Evolutionary conservation across 2,888 invertebrate species (phyloP).

Genomic region (Gortyna flavago): DNA sequence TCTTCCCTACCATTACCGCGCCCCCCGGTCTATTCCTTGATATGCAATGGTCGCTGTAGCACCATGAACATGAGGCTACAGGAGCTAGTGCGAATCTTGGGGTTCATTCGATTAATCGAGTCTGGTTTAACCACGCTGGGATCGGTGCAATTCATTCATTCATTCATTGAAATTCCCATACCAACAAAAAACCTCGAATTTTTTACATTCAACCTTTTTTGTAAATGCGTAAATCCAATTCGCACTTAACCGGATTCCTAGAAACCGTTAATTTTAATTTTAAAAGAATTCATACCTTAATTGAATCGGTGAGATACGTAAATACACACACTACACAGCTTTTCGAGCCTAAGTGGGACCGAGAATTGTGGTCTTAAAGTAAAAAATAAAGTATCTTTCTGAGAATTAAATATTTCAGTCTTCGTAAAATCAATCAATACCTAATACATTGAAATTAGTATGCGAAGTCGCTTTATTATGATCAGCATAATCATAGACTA

Average conservation of each 20-base stretch:
- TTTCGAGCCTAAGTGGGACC: slow-evolving; percentile 9
- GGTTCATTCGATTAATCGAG: too few relatives aligned
- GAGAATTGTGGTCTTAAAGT: neutral
- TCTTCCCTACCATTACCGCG: too few relatives aligned
- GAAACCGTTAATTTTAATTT: slow-evolving; percentile 15
- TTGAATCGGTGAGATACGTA: neutral
- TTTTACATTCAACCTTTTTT: neutral
- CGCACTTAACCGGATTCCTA: neutral
- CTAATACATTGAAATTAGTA: neutral
- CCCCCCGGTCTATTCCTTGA: too few relatives aligned
- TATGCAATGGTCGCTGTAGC: too few relatives aligned
- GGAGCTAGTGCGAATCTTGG: too few relatives aligned
- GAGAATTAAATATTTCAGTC: neutral
- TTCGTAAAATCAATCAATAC: neutral
- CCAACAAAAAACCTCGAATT: neutral
- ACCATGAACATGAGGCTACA: too few relatives aligned
- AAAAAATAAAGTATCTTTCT: neutral
- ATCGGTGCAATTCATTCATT: too few relatives aligned
- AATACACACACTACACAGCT: neutral
- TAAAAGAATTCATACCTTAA: slow-evolving; percentile 6
- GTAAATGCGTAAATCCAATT: neutral
- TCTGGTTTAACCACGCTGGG: too few relatives aligned
- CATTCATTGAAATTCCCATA: neutral
- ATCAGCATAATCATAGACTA: neutral
- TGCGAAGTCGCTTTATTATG: neutral